These are phyloP conservation scores for Microctenopoma stevenorrisi DNA, from an alignment of 2,797 vertebrate species.

Conservation along the genomic window DNA sequence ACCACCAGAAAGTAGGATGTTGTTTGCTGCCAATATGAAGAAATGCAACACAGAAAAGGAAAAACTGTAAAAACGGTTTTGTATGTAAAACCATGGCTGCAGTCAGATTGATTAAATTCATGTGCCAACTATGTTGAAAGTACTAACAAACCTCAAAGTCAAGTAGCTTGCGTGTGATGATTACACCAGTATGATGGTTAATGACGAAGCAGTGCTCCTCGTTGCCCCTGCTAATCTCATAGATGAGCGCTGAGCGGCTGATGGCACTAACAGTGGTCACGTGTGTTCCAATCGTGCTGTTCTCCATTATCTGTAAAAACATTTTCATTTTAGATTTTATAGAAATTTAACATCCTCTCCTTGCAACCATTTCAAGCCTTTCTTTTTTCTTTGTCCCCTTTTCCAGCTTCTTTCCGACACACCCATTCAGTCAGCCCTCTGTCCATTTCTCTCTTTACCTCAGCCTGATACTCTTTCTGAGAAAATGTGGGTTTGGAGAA, in stretches of 20 bases:
- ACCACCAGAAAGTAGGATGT: constrained; percentile 85
- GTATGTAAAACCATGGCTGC: not conserved
- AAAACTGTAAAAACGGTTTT: not conserved
- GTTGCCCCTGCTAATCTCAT: constrained; percentile 92
- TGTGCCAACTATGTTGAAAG: not conserved
- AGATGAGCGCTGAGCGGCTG: constrained; percentile 91
- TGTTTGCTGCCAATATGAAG: constrained; percentile 65
- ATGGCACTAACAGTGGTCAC: constrained; percentile 88
- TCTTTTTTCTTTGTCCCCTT: constrained; percentile 6
- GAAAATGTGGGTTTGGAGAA: constrained; percentile 92
- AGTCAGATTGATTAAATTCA: constrained; percentile 4
- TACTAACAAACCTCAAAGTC: constrained; percentile 88
- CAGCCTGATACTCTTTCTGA: constrained; percentile 90
- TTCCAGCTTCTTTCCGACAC: not conserved
- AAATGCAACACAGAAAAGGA: constrained; percentile 11
- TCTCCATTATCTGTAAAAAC: constrained; percentile 86
- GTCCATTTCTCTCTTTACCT: constrained; percentile 71
- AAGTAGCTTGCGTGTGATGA: constrained; percentile 87
- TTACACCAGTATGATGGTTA: constrained; percentile 92
- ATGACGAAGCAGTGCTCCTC: constrained; percentile 86
- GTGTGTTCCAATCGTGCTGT: constrained; percentile 84
- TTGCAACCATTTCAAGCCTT: constrained; percentile 1
- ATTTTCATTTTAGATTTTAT: not conserved
- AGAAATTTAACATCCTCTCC: constrained; percentile 3
- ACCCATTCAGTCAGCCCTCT: not conserved